These are phyloP conservation scores for Watsonalla binaria DNA, from an alignment of 2,888 invertebrate species.

Conservation along the genomic window DNA sequence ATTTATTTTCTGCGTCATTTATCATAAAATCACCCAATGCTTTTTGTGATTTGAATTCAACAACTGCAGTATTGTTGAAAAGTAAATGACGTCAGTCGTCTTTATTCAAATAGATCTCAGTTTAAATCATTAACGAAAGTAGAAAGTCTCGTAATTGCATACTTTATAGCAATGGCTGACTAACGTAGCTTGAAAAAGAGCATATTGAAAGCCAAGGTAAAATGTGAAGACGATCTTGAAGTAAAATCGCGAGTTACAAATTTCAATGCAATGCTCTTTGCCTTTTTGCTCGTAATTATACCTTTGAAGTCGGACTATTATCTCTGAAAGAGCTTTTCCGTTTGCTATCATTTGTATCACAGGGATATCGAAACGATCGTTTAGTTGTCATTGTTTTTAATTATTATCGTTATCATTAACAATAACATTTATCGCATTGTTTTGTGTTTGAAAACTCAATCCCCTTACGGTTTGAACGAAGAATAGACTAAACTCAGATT, in stretches of 20 bases:
- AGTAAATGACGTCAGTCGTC: conserved; percentile 4
- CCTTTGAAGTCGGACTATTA: conserved; percentile 16
- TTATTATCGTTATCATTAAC: too few relatives aligned
- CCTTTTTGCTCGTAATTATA: conserved; percentile 15
- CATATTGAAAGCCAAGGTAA: conserved; percentile 16
- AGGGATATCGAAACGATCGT: neutral
- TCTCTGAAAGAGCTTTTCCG: conserved; percentile 8
- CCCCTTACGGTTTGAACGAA: too few relatives aligned
- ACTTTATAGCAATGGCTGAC: conserved; percentile 11
- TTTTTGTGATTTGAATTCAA: too few relatives aligned
- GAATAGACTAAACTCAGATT: too few relatives aligned
- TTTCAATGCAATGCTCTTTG: conserved; percentile 10
- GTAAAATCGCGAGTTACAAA: conserved; percentile 9
- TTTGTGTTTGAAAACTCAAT: too few relatives aligned
- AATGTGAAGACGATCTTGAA: conserved; percentile 10
- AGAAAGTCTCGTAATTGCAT: conserved; percentile 17
- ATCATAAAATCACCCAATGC: too few relatives aligned
- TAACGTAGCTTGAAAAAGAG: conserved; percentile 12
- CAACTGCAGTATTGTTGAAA: too few relatives aligned
- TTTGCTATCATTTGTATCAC: neutral
- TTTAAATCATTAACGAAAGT: conserved; percentile 16
- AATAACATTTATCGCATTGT: too few relatives aligned
- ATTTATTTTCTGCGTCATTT: neutral
- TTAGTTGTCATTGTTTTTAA: too few relatives aligned
- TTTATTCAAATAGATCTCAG: conserved; percentile 11